These are phyloP conservation scores for Geococcyx californianus DNA, from an alignment of 2,113 vertebrate species.

Conservation along the genomic window DNA sequence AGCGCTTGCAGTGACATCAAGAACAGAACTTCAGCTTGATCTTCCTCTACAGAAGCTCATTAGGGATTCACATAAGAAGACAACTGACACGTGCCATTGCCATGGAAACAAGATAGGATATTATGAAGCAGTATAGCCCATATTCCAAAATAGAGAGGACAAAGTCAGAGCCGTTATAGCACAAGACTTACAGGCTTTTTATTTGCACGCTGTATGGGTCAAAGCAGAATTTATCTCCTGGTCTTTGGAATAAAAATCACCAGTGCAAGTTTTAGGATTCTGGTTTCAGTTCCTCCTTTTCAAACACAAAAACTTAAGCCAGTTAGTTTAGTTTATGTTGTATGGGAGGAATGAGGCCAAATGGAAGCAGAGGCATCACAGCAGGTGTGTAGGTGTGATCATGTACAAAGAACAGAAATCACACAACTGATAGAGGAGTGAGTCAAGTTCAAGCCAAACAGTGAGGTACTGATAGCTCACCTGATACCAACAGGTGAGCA, in stretches of 20 bases:
- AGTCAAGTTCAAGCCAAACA: background rate
- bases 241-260: background rate
- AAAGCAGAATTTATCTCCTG: background rate
- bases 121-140: conserved; percentile 28
- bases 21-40: conserved; percentile 55
- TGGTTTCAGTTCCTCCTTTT: background rate
- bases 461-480: background rate
- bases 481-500: background rate
- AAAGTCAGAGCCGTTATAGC: conserved; percentile 20
- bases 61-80: conserved; percentile 59
- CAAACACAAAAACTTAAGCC: background rate
- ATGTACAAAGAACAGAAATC: background rate
- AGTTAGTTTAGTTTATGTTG: background rate
- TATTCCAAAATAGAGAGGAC: conserved; percentile 37
- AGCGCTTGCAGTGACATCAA: conserved; percentile 1
- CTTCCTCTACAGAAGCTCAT: conserved; percentile 50
- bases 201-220: conserved; percentile 2
- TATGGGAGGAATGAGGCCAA: background rate
- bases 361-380: background rate
- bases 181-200: background rate
- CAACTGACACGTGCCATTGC: conserved; percentile 57
- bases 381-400: conserved; percentile 23
- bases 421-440: background rate
- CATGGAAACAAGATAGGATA: conserved; percentile 60
- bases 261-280: background rate